Evolutionary conservation across 1,140 invertebrate genomes (phyloP), one percentile per base, ranked within the genome.

Genomic region (Chymomyza costata): DNA sequence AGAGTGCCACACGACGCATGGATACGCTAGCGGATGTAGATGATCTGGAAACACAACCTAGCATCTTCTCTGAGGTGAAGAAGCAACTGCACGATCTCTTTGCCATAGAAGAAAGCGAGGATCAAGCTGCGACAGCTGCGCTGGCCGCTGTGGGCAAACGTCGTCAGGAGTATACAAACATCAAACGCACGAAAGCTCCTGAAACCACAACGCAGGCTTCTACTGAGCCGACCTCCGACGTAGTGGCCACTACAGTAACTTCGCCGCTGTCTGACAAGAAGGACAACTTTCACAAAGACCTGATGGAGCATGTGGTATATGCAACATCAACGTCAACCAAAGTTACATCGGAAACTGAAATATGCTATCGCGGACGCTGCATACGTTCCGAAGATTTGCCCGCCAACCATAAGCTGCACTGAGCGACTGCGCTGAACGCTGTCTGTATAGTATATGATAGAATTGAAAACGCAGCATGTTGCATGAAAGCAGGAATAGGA

Each of bases 301-400:
- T 82, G 39, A 80, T 86, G 85, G 83, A 69, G 86, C 85, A 73
- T 85, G 88, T 86, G 84, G 89, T 82, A 76, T 91, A 49, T 86
- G 88, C 55, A 87, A 90, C 93, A 1, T 92, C 92, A 1, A 93
- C 92, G 37, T 93, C 93, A 1, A 82, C 67, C 35, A 92, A 93
- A 86, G 88, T 94, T 21, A 93, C 93, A 6, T 91, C 94, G 55
- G 93, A 94, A 89, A 94, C 93, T 13, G 93, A 95, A 86, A 95
- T 95, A 38, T 95, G 93, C 69, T 95, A 92, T 80, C 90, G 92
- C 70, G 93, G 93, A 13, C 90, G 91, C 63, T 95, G 93, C 82
- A 90, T 94, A 43, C 93, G 94, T 86, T 92, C 92, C 46, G 82
- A 84, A 38, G 82, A 84, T 69, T 59, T 84, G 64, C 82, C 82